Percentiles rank a stretch among this genome's conserved stretches.
These are phyloP conservation scores for Neopipo cinnamomea DNA, from an alignment of 2,113 vertebrate species.

Conservation along the genomic window DNA sequence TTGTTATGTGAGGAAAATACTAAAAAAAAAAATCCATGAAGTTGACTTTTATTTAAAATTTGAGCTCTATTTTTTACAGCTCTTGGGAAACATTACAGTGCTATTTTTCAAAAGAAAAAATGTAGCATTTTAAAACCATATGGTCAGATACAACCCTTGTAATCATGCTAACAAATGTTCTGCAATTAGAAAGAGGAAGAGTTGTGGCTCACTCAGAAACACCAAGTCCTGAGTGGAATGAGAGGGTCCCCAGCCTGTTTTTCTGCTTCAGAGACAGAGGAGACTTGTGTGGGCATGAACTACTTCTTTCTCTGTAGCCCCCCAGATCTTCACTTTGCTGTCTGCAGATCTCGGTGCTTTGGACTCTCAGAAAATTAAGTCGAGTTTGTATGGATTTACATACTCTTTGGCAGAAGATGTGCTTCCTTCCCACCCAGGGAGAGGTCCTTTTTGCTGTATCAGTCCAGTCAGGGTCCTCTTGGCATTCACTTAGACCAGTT, in stretches of 20 bases:
- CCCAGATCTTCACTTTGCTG: not conserved
- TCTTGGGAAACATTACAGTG: not conserved
- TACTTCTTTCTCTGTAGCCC: not conserved
- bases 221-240: not conserved
- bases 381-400: not conserved
- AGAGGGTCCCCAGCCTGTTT: not conserved
- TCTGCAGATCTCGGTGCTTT: not conserved
- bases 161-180: not conserved
- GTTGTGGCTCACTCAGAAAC: not conserved
- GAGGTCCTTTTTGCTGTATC: not conserved
- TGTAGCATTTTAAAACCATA: not conserved
- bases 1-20: slow-evolving; percentile 4
- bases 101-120: not conserved
- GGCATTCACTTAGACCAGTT: not conserved
- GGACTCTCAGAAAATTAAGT: not conserved
- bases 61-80: not conserved
- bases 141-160: not conserved
- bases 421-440: too few relatives aligned
- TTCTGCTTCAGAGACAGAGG: not conserved
- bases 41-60: not conserved
- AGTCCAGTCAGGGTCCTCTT: not conserved
- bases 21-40: not conserved
- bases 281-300: accelerated
- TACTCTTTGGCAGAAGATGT: not conserved
- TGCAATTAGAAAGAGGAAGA: not conserved